Evolutionary conservation across 1,140 invertebrate genomes (phyloP), one percentile per base, ranked within the genome.

Genomic region (Oryctes rhinoceros): DNA sequence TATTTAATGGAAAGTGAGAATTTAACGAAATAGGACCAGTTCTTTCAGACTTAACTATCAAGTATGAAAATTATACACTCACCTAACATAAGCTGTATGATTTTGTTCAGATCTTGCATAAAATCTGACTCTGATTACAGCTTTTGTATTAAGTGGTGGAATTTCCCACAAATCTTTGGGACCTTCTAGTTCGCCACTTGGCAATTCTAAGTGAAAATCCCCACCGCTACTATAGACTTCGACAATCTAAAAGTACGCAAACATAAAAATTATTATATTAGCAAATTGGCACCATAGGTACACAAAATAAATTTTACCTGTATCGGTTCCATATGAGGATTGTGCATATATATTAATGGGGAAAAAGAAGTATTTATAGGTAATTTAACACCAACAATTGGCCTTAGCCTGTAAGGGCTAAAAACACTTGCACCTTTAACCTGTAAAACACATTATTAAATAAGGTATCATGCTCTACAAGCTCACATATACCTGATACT

Each of bases 171-270:
- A 89, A 84, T 92, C 91, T 85, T 93, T 93, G 24, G 94, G 92
- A 24, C 94, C 96, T 86, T 96, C 95, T 77, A 91, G 88, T 83
- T 94, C 91, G n/a, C 93, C 94, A 81, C 92, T 92, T 78, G 97
- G 96, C 84, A 98, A 90, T 89, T 97, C 95, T 85, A 99, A 89
- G 87, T 97, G 94, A 88, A 98, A 93, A 89, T 97, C 96, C 79
- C 94, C 93, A 78, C 96, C 96, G 88, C 96, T 97, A 83, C 96
- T 96, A 90, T 97, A 97, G 86, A 97, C 93, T 91, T 96, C 95
- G 84, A 93, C 90, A 84, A 97, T 92, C 94, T 96, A 87, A 49
- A 87, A 88, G 84, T 76, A 44, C 1, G 47, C 10, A 48, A 9
- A 37, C 13, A 30, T 49, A 65, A 65, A 37, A 75, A 44, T 53